Base-by-base conservation (phyloP, 2,888 invertebrate species). In the Eudemis profundana region DNA sequence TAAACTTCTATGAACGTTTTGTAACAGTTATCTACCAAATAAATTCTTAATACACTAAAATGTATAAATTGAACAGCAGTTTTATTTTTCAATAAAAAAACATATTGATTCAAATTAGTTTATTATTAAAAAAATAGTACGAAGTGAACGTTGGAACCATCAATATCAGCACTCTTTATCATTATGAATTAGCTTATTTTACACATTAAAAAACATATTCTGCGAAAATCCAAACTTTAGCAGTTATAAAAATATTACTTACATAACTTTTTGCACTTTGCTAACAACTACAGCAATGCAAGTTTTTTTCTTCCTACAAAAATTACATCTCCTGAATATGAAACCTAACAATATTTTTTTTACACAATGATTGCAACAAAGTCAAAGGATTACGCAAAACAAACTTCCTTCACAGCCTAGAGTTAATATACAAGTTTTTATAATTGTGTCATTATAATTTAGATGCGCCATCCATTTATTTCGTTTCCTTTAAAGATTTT, bases 31-130 rank as follows among this genome's bases (percentile, higher is more conserved):
- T 21, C 33, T 59, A 19, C 23, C 42, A 42, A 53, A 53, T 50
- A 49, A 61, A 61, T 27, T 56, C 3, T 33, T 40, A 63, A 64
- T 54, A 63, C 54, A 51, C 27, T 40, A 29, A 54, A 49, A 56
- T 60, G 53, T 47, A 51, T 57, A 38, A 46, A 47, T 47, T 53
- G 0, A 21, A 53, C 36, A 15, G 46, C 38, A 65, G 46, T 65
- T 60, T 64, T 38, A 64, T 64, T 63, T 44, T 42, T 15, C 53
- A n/a, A 23, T 5, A 47, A 10, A 27, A 49, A 38, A 1, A 1
- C n/a, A 5, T 23, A 15, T 15, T 29, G 1, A 15, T 3, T 19
- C 7, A 2, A 29, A 15, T 29, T 27, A 29, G 27, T 27, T 49
- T 49, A 15, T 4, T 14, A 2, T 23, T 21, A 19, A 8, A 8